These are phyloP conservation scores for Coregonus sp. DNA, from an alignment of 2,797 vertebrate species.

Conservation along the genomic window DNA sequence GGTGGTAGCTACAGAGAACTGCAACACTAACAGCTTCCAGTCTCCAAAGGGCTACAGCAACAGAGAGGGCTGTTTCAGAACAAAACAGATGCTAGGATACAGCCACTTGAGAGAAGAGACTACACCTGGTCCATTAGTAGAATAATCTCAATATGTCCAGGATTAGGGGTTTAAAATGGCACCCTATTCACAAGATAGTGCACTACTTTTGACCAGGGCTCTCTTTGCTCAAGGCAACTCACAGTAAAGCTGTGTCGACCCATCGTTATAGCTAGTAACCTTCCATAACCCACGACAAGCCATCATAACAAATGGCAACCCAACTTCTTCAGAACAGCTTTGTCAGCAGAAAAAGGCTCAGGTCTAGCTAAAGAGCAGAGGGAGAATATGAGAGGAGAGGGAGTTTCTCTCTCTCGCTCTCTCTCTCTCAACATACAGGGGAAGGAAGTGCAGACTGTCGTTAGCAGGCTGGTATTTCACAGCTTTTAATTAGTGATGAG, in stretches of 20 bases:
- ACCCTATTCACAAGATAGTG: too few species aligned
- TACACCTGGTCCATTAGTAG: constrained; percentile 45
- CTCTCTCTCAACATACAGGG: neutral
- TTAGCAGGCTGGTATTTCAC: constrained; percentile 31
- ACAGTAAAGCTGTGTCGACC: neutral
- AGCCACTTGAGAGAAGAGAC: constrained; percentile 12
- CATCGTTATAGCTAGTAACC: neutral
- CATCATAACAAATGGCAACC: constrained; percentile 9
- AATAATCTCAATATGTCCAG: constrained; percentile 21
- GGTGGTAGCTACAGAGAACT: constrained; percentile 33
- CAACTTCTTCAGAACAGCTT: constrained; percentile 27
- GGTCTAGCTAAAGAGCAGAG: constrained; percentile 19
- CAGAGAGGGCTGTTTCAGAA: constrained; percentile 49
- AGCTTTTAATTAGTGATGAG: constrained; percentile 47
- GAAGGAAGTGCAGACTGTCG: constrained; percentile 25
- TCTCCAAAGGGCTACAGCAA: neutral
- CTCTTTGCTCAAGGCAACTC: too few species aligned
- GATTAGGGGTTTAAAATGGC: neutral
- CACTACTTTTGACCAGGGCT: too few species aligned
- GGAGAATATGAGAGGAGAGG: constrained; percentile 14
- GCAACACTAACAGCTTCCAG: neutral
- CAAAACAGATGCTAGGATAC: constrained; percentile 43
- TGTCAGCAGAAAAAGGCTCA: constrained; percentile 37
- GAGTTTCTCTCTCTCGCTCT: constrained; percentile 23
- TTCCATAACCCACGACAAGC: neutral